A percentile compares a stretch with the other conserved stretches of the same genome.
These are phyloP conservation scores for Anoplopoma fimbria DNA, from an alignment of 2,113 vertebrate species.

Conservation along the genomic window DNA sequence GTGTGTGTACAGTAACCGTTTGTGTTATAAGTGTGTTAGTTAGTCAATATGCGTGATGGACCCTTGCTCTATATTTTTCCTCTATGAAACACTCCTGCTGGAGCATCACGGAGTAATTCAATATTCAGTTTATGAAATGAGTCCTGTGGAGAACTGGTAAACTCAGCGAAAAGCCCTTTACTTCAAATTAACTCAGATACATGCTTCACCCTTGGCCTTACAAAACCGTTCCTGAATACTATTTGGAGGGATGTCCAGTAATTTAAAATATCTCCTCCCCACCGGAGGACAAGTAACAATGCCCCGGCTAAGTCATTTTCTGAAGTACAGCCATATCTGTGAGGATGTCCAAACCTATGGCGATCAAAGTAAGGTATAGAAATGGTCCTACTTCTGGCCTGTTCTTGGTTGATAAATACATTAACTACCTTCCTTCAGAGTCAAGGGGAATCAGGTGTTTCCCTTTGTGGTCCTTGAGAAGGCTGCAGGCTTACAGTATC, in stretches of 20 bases:
- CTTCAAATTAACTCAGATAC: constrained; percentile 20
- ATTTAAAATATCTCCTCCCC: constrained; percentile 28
- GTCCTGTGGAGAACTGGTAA: constrained; percentile 44
- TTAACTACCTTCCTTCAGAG: constrained; percentile 6
- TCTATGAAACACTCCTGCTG: constrained; percentile 56
- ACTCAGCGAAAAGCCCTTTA: background rate
- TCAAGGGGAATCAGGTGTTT: constrained; percentile 12
- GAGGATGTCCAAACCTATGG: constrained; percentile 17
- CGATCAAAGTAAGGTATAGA: background rate
- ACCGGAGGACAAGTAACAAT: constrained; percentile 17
- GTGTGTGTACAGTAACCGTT: constrained; percentile 12
- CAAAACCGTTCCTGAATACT: constrained; percentile 17
- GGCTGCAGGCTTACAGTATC: constrained; percentile 5
- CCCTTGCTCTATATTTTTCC: constrained; percentile 63
- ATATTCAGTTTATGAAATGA: constrained; percentile 66
- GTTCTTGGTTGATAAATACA: background rate
- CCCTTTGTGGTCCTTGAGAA: constrained; percentile 22
- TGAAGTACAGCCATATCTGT: constrained; percentile 31
- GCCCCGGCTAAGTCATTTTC: constrained; percentile 18
- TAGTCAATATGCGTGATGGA: constrained; percentile 28
- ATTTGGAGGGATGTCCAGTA: constrained; percentile 13
- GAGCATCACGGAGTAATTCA: constrained; percentile 61
- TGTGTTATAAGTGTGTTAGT: constrained; percentile 17
- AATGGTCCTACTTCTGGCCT: background rate
- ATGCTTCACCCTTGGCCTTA: background rate